Evolutionary conservation across 2,113 vertebrate genomes (phyloP), one percentile per base, ranked within the genome.

Genomic region (Heterotis niloticus): DNA sequence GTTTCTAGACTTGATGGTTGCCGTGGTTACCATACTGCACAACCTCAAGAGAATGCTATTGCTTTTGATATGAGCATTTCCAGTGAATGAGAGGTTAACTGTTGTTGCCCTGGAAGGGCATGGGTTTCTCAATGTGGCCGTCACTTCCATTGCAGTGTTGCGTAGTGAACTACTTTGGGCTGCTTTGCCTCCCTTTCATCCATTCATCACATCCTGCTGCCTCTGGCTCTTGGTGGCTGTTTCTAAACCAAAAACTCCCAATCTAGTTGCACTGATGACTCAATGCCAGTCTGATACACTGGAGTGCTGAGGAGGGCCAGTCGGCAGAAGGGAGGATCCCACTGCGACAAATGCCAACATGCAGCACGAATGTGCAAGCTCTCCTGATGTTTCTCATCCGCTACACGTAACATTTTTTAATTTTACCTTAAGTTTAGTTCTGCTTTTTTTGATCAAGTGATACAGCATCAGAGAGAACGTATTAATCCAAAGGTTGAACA

Each of bases 1-100:
- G 34, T 44, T 20, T 20, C 20, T 62, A 20, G 59, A 20, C 59
- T 62, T 62, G 14, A 26, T 52, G 51, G 71, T 74, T 24, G 26
- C 54, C 71, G 57, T 74, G 71, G 71, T 74, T 57, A 74, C 71
- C 71, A 5, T 51, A 59, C 71, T 17, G 23, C n/a, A 74, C n/a
- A 7, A 44, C 52, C 26, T 74, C 54, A 73, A 44, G 71, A 73
- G 69, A 5, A 51, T 11, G 1, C 20, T 13, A 23, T 72, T 66
- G 18, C n/a, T 72, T 54, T 72, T 51, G 23, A 20, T 52, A 44
- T n/a, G 10, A 16, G 20, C 23, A 51, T 54, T 72, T 44, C 3
- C 34, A 44, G 34, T 44, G 59, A 14, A 17, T 14, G 1, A 20
- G 59, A 62, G 59, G 59, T 62, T 14, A 62, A 62, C 59, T 62